These are phyloP conservation scores for Chondrilla cf. caribensis DNA, from an alignment of 37 sponge, comb jelly and placozoan species.

Conservation along the genomic window DNA sequence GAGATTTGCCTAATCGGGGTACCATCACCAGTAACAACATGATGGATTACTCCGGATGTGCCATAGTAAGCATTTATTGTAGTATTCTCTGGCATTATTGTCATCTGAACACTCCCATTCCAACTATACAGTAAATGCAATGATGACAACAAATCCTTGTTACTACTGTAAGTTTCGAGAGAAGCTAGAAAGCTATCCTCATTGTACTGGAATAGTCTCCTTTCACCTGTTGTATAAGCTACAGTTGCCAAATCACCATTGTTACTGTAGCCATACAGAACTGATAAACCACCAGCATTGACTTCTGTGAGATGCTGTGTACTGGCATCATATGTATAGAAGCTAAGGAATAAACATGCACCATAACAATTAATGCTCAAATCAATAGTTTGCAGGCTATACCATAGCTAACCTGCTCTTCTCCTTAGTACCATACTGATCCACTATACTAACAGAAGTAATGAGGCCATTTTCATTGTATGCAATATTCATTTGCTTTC, in stretches of 20 bases:
- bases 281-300: neutral
- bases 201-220: neutral
- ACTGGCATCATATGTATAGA: neutral
- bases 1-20: no score
- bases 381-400: neutral
- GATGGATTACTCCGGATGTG: neutral
- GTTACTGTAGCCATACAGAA: neutral
- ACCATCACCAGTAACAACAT: no score
- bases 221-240: neutral
- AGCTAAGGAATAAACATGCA: neutral
- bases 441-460: neutral
- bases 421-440: neutral
- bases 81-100: neutral
- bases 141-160: neutral
- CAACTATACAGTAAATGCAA: neutral
- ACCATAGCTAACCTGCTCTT: neutral
- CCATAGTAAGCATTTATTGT: neutral
- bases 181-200: neutral
- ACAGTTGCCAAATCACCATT: neutral
- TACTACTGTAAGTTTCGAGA: neutral
- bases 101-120: neutral
- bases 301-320: neutral
- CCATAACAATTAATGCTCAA: neutral
- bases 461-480: neutral
- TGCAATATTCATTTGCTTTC: neutral